Base-by-base conservation (phyloP, 2,888 invertebrate genomes). In the Cylindroiulus punctatus region DNA sequence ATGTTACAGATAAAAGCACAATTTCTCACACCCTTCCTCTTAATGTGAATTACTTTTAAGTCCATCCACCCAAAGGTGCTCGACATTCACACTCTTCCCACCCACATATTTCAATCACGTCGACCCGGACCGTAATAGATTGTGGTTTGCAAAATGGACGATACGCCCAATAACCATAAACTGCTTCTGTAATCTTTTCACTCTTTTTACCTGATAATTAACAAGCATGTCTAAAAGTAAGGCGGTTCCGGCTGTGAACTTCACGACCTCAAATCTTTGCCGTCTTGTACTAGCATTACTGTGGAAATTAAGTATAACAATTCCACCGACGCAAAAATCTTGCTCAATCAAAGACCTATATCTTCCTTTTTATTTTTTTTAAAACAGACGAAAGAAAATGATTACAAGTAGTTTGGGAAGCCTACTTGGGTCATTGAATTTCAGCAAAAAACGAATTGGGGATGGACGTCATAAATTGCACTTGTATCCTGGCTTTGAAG, bases 221-320 rank as follows among this genome's bases (percentile, higher is more conserved):
- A 83, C 42, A 83, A 83, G 40, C 83, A 83, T 83, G 83, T 83
- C 40, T 40, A 83, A 76, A 44, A 42, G 42, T 83, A 42, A 83
- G 83, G 83, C 83, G 83, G 83, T 83, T 83, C 83, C 83, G 83
- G 44, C 83, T 83, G 44, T 76, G 76, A 76, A 40, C 40, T 83
- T 83, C 19, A 14, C 7, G 40, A 83, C 26, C 42, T n/a, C 22
- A 83, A 40, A 83, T 83, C 44, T 83, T 22, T 40, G 83, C 32
- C 26, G 83, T 44, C 44, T 83, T 5, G 76, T 32, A 76, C 76
- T 17, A 32, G 76, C 17, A 76, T 76, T 76, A 30, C n/a, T n/a
- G n/a, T n/a, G n/a, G 30, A 76, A 30, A 76, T 76, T 76, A 32
- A 76, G 30, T 76, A 26, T 76, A 76, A 76, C 76, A 76, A 76